Percentiles rank a stretch among this genome's conserved stretches.
phyloP scores from a whole-genome alignment of 2,113 vertebrate species.

The Neotragus moschatus region DNA sequence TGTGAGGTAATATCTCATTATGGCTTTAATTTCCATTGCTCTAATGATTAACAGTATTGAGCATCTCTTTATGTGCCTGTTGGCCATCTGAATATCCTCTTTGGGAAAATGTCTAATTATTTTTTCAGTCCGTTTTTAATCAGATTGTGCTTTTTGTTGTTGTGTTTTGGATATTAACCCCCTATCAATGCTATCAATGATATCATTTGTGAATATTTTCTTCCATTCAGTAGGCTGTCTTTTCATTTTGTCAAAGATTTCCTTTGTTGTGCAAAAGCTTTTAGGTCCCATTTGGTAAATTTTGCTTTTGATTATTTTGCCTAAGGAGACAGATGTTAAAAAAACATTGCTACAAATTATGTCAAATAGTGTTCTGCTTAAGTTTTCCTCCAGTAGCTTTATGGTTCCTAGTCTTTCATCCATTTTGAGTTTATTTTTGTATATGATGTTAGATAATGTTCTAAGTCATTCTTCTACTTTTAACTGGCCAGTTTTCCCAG shows the following conservation, averaged over 20 bases:
- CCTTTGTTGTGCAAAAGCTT: neutral
- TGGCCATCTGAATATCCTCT: neutral
- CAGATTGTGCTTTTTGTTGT: neutral
- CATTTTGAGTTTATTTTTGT: neutral
- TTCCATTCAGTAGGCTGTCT: neutral
- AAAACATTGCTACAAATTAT: neutral
- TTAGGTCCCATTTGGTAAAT: neutral
- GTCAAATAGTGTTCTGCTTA: neutral
- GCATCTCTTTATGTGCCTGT: neutral
- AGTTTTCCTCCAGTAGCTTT: neutral
- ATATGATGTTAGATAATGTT: neutral
- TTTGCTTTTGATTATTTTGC: neutral
- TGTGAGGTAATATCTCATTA: neutral
- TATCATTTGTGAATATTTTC: neutral
- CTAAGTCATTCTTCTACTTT: neutral
- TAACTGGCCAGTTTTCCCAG: neutral
- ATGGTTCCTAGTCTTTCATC: neutral
- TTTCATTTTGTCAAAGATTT: neutral
- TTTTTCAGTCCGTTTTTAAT: neutral
- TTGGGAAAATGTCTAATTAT: neutral
- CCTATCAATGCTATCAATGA: neutral
- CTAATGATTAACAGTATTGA: neutral
- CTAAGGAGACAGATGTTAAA: neutral
- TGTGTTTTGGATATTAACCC: neutral
- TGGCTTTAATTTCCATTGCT: neutral